Percentiles rank a stretch among this genome's conserved stretches.
phyloP scores from a whole-genome alignment of 2,888 invertebrate species.

The Coleophora flavipennella region DNA sequence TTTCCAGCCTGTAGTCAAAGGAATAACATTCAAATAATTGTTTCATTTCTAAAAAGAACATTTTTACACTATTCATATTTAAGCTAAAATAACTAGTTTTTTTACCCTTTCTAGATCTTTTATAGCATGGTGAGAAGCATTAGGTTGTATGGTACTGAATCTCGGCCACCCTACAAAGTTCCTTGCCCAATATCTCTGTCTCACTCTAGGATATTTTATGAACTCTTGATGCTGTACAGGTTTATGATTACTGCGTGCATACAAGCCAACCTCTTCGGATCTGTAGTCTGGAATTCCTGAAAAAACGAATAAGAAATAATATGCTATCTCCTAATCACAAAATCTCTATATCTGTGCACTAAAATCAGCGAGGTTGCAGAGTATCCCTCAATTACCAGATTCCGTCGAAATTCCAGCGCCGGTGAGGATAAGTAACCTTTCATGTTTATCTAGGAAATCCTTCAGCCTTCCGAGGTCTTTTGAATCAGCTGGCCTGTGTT shows the following conservation, averaged over 20 bases:
- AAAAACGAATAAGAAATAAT: slow-evolving; percentile 9
- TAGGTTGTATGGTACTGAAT: slow-evolving; percentile 87
- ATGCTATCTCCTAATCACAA: no score
- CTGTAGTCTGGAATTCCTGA: slow-evolving; percentile 95
- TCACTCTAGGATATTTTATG: slow-evolving; percentile 74
- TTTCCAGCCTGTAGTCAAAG: slow-evolving; percentile 44
- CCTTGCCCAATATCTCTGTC: slow-evolving; percentile 95
- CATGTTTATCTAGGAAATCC: slow-evolving; percentile 70
- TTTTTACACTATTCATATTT: no score
- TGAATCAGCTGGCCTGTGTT: slow-evolving; percentile 75
- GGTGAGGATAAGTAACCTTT: slow-evolving; percentile 81
- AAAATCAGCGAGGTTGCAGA: no score
- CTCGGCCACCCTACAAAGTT: slow-evolving; percentile 94
- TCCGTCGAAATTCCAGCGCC: slow-evolving; percentile 98
- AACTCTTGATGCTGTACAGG: slow-evolving; percentile 93
- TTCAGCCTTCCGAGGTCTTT: slow-evolving; percentile 73
- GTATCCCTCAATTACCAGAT: no score
- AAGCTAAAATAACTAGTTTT: no score
- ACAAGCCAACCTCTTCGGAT: slow-evolving; percentile 92
- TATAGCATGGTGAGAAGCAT: slow-evolving; percentile 81
- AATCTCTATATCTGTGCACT: no score
- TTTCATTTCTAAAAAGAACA: no score
- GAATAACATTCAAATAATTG: no score
- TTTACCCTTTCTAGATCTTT: slow-evolving; percentile 78
- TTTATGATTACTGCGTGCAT: slow-evolving; percentile 86